Evolutionary conservation across 2,113 vertebrate species (phyloP).

Genomic region (Etheostoma spectabile): DNA sequence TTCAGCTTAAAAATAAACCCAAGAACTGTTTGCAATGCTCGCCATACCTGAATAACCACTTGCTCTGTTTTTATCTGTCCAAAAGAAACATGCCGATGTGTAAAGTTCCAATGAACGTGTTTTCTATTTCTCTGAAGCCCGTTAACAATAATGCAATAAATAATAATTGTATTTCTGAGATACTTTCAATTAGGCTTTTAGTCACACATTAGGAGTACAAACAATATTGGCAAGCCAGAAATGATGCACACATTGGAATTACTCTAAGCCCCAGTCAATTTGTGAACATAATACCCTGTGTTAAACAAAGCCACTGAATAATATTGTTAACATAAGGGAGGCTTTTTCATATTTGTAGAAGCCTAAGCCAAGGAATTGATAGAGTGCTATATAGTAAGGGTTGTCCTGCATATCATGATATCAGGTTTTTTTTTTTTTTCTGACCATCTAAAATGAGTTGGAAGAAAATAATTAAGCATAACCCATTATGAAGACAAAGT

Average conservation of each 20-base stretch:
- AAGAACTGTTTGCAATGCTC: conserved; percentile 48
- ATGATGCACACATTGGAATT: conserved; percentile 46
- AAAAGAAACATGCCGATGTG: conserved; percentile 30
- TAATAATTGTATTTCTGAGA: conserved; percentile 7
- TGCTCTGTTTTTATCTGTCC: conserved; percentile 36
- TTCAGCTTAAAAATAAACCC: conserved; percentile 56
- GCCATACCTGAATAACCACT: conserved; percentile 35
- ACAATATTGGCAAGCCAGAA: conserved; percentile 24
- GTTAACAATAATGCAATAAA: conserved; percentile 9
- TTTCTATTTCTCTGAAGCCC: conserved; percentile 40
- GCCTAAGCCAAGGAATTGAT: neutral
- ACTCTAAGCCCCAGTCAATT: conserved; percentile 27
- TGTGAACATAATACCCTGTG: conserved; percentile 16
- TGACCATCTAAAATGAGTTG: neutral
- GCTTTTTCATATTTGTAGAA: conserved; percentile 20
- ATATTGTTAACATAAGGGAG: conserved; percentile 4
- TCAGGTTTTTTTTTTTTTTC: neutral
- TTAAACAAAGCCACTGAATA: conserved; percentile 24
- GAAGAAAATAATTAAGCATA: neutral
- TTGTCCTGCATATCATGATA: neutral
- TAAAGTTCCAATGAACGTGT: conserved; percentile 40
- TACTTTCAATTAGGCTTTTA: conserved; percentile 33
- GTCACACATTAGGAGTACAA: conserved; percentile 35
- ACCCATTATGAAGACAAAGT: conserved; percentile 9
- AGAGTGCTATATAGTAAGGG: neutral